These are phyloP conservation scores for Sweltsa coloradensis DNA, from an alignment of 1,140 invertebrate species.

Conservation along the genomic window DNA sequence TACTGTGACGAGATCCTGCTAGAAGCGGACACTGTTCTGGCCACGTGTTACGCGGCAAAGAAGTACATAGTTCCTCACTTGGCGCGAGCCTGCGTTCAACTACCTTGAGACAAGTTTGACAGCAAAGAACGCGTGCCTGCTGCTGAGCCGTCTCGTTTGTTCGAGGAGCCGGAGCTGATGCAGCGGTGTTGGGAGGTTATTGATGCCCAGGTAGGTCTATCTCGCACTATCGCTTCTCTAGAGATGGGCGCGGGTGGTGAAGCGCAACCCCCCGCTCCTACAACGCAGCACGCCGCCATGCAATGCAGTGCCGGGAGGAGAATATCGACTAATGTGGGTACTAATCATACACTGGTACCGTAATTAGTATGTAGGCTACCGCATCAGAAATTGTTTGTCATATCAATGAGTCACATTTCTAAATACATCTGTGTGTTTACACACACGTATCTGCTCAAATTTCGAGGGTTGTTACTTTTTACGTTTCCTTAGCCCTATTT, in stretches of 20 bases:
- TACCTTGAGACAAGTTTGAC: conserved; percentile 85
- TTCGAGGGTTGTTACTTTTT: too few species aligned
- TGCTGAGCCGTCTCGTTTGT: conserved; percentile 77
- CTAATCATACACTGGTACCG: too few species aligned
- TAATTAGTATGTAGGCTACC: too few species aligned
- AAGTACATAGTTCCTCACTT: conserved; percentile 89
- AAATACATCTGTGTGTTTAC: too few species aligned
- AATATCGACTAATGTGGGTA: too few species aligned
- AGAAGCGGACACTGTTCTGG: conserved; percentile 80
- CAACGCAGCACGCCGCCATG: too few species aligned
- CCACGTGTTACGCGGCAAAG: conserved; percentile 82
- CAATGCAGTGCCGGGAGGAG: too few species aligned
- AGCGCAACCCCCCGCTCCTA: too few species aligned
- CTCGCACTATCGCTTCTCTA: background rate
- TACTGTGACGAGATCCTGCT: conserved; percentile 93
- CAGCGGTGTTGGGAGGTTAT: conserved; percentile 92
- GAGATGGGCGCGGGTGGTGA: background rate
- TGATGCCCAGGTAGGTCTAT: conserved; percentile 66
- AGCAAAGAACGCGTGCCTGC: conserved; percentile 82
- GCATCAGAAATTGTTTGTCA: too few species aligned
- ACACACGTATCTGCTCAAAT: too few species aligned
- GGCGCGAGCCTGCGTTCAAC: conserved; percentile 76
- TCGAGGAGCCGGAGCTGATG: conserved; percentile 88
- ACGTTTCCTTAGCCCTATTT: too few species aligned
- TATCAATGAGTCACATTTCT: too few species aligned